These are phyloP conservation scores for Acanthococcus lagerstroemiae DNA, from an alignment of 2,888 invertebrate genomes.

Conservation along the genomic window DNA sequence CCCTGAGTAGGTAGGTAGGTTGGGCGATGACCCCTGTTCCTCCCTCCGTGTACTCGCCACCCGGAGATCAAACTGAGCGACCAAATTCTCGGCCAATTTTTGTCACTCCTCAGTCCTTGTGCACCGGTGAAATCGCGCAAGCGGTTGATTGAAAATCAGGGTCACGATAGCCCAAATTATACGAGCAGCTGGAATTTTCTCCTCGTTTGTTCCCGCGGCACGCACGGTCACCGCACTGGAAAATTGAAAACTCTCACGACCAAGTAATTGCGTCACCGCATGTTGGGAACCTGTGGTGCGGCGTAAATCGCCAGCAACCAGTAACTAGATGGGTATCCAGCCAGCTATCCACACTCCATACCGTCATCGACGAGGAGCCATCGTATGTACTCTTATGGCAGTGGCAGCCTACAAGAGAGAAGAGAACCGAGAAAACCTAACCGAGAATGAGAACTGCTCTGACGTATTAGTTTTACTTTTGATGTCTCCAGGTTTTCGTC, in stretches of 20 bases:
- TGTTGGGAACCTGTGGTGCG: background rate
- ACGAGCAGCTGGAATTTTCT: too few relatives aligned
- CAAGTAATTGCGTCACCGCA: background rate
- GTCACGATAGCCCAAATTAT: too few relatives aligned
- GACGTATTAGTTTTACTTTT: conserved; percentile 25
- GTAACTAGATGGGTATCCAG: background rate
- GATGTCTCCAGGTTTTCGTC: conserved; percentile 22
- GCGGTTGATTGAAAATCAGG: too few relatives aligned
- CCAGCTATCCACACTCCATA: background rate
- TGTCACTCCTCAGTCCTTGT: too few relatives aligned
- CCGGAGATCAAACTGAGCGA: too few relatives aligned
- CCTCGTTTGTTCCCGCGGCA: background rate
- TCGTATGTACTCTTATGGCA: background rate
- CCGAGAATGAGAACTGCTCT: conserved; percentile 3
- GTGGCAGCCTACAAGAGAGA: background rate
- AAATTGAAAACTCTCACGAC: background rate
- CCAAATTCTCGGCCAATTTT: too few relatives aligned
- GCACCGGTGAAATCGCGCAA: too few relatives aligned
- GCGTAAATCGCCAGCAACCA: background rate
- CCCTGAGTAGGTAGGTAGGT: too few relatives aligned
- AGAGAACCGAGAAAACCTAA: background rate
- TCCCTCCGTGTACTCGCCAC: too few relatives aligned
- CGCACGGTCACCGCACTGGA: background rate
- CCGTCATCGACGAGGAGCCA: background rate
- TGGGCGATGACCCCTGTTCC: too few relatives aligned